A percentile compares a stretch with the other conserved stretches of the same genome.
phyloP scores from a whole-genome alignment of 2,797 vertebrate genomes.

The Anguilla anguilla region DNA sequence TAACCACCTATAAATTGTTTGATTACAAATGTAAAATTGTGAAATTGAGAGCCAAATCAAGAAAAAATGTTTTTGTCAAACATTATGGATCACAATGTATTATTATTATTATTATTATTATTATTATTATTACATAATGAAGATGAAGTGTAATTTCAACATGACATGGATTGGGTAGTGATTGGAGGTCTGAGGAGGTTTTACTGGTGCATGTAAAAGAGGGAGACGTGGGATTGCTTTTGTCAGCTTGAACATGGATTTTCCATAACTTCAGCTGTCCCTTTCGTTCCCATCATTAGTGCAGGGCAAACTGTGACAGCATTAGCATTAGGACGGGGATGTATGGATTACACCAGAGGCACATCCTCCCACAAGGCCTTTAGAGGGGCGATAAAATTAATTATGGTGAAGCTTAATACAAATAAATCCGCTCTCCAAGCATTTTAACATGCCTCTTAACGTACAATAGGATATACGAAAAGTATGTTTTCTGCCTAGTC shows the following conservation, averaged over 20 bases:
- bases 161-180: not conserved
- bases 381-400: conserved; percentile 57
- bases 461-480: conserved; percentile 62
- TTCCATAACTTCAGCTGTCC: not conserved
- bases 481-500: conserved; percentile 56
- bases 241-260: conserved; percentile 10
- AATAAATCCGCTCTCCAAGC: conserved; percentile 60
- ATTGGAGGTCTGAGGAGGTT: not conserved
- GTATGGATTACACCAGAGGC: conserved; percentile 51
- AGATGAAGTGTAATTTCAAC: not conserved
- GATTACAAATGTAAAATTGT: too few relatives aligned
- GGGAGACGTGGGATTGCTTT: not conserved
- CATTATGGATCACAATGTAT: not conserved
- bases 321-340: not conserved
- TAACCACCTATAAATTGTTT: too few relatives aligned
- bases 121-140: not conserved
- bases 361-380: conserved; percentile 40
- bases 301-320: not conserved
- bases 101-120: too few relatives aligned
- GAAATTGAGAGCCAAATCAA: too few relatives aligned
- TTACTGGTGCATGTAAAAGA: not conserved
- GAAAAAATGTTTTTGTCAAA: not conserved
- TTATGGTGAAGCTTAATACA: conserved; percentile 66
- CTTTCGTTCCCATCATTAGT: not conserved
- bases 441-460: conserved; percentile 61